These are phyloP conservation scores for Carassius gibelio DNA, from an alignment of 2,113 vertebrate species.

Conservation along the genomic window DNA sequence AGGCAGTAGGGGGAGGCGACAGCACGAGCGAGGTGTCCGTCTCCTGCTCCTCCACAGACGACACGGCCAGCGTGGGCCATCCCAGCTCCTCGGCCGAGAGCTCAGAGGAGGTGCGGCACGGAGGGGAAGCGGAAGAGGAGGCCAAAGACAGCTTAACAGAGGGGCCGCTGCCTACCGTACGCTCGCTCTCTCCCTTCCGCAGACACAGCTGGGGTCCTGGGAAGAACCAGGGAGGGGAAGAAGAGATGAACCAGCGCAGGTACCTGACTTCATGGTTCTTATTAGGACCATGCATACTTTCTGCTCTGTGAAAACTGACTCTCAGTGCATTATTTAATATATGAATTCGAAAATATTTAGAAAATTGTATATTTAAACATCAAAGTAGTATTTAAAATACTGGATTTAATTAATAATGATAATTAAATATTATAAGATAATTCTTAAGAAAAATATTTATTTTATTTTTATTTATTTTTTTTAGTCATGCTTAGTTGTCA, in stretches of 20 bases:
- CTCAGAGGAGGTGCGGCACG: conserved; percentile 57
- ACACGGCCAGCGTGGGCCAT: conserved; percentile 83
- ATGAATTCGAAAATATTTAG: too few species aligned
- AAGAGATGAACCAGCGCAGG: conserved; percentile 93
- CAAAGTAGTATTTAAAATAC: not conserved
- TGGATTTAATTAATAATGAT: not conserved
- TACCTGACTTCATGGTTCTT: conserved; percentile 62
- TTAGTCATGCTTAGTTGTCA: not conserved
- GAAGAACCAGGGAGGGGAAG: conserved; percentile 83
- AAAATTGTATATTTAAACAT: not conserved
- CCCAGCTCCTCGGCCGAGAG: conserved; percentile 83
- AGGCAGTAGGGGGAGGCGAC: conserved; percentile 73
- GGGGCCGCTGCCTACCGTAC: conserved; percentile 76
- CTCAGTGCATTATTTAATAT: not conserved
- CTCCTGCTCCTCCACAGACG: conserved; percentile 89
- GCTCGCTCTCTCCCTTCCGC: conserved; percentile 89
- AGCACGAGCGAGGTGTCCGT: conserved; percentile 77
- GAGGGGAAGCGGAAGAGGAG: conserved; percentile 85
- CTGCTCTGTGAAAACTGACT: not conserved
- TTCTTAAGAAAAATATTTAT: not conserved
- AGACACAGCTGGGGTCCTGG: conserved; percentile 97
- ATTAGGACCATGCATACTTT: not conserved
- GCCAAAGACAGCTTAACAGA: conserved; percentile 89
- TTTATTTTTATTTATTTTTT: not conserved
- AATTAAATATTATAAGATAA: not conserved